Conservation (phyloP, 2,888 invertebrate genomes). For the Stictocephala bisonia region DNA sequence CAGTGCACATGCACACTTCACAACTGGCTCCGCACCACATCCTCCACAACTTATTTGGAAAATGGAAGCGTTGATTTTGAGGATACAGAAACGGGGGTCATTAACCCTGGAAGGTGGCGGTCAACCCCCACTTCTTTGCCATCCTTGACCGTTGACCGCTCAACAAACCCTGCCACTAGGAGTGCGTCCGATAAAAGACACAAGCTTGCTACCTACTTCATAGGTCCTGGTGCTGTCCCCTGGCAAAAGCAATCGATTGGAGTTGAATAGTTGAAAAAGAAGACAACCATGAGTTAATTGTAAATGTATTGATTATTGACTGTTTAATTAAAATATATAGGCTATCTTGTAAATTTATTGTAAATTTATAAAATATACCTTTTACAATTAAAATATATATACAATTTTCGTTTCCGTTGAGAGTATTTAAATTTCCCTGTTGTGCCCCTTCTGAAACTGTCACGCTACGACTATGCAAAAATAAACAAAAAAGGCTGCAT, state of each 20-base stretch:
- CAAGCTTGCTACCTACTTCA: conserved; percentile 33
- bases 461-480: too few relatives aligned
- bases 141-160: conserved; percentile 18
- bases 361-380: too few relatives aligned
- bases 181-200: conserved; percentile 31
- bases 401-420: too few relatives aligned
- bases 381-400: too few relatives aligned
- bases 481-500: too few relatives aligned
- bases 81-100: conserved; percentile 6
- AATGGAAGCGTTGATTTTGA: conserved; percentile 8
- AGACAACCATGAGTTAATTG: too few relatives aligned
- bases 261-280: too few relatives aligned
- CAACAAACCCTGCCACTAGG: neutral
- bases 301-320: too few relatives aligned
- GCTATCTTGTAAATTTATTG: too few relatives aligned
- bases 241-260: conserved; percentile 42
- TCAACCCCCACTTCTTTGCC: conserved; percentile 14
- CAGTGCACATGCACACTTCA: neutral
- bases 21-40: conserved; percentile 13
- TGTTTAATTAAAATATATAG: too few relatives aligned
- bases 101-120: conserved; percentile 25
- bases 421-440: too few relatives aligned
- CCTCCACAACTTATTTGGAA: conserved; percentile 2
- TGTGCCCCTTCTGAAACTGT: too few relatives aligned
- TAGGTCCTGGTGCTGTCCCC: conserved; percentile 18